These are phyloP conservation scores for Desmophyllum pertusum DNA, from an alignment of 92 coral and sea anemone species.

Conservation along the genomic window DNA sequence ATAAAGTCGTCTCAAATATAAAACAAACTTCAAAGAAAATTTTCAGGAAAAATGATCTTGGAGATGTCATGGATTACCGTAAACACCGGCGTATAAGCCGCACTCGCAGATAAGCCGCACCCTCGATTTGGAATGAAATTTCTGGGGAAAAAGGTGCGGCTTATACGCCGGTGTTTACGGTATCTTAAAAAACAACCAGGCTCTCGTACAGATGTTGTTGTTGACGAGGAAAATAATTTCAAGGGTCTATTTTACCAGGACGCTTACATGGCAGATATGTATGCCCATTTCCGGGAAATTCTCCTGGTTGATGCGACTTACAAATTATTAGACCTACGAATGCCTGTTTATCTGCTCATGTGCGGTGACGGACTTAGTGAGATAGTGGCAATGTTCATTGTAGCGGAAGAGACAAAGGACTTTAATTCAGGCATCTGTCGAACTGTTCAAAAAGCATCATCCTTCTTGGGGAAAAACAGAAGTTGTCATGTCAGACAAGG, in stretches of 20 bases:
- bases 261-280: conserved; percentile 44
- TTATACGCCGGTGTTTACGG: too few relatives aligned
- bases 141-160: too few relatives aligned
- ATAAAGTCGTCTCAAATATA: conserved; percentile 62
- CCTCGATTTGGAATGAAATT: too few relatives aligned
- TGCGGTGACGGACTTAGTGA: conserved; percentile 58
- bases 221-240: conserved; percentile 51
- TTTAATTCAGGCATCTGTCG: conserved; percentile 48
- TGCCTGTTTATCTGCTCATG: conserved; percentile 63
- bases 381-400: conserved; percentile 46
- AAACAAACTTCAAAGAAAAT: conserved; percentile 38
- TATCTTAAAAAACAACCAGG: conserved; percentile 29
- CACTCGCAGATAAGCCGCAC: too few relatives aligned
- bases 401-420: conserved; percentile 60
- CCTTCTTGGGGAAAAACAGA: conserved; percentile 44
- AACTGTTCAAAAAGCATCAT: conserved; percentile 47
- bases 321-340: conserved; percentile 43
- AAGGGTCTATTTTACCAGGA: conserved; percentile 58
- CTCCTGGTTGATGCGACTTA: conserved; percentile 58
- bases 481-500: conserved; percentile 59
- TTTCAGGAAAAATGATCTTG: conserved; percentile 45
- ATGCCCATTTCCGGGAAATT: conserved; percentile 24
- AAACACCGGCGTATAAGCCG: too few relatives aligned
- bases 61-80: conserved; percentile 27
- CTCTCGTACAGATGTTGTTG: conserved; percentile 35